Percentiles rank a stretch among this genome's conserved stretches.
These are phyloP conservation scores for Heliopora coerulea DNA, from an alignment of 92 coral and sea anemone species.

Conservation along the genomic window DNA sequence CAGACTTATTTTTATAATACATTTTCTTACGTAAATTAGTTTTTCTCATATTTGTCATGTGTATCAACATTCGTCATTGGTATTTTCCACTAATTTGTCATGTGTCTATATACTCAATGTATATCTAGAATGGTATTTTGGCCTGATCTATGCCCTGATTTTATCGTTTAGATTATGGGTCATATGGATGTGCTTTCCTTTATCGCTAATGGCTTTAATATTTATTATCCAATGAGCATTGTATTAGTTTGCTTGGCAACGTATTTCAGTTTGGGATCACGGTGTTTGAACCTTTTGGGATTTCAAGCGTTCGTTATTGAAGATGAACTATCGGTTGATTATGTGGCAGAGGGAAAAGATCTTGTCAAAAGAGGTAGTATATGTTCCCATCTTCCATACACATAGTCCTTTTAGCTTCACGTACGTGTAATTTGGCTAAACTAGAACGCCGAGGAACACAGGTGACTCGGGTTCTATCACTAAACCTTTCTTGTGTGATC, in stretches of 20 bases:
- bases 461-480: too few relatives aligned
- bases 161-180: conserved; percentile 79
- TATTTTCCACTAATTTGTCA: too few relatives aligned
- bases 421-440: too few relatives aligned
- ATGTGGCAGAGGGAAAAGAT: conserved; percentile 91
- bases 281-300: conserved; percentile 93
- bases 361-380: conserved; percentile 80
- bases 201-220: conserved; percentile 91
- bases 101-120: too few relatives aligned
- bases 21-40: too few relatives aligned
- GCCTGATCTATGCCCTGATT: neutral
- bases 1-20: too few relatives aligned
- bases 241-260: conserved; percentile 93
- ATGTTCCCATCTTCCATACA: too few relatives aligned
- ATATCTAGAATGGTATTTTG: neutral
- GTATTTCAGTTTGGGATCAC: conserved; percentile 94
- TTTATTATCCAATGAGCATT: conserved; percentile 98
- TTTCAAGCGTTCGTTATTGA: conserved; percentile 97
- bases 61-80: too few relatives aligned
- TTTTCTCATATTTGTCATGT: too few relatives aligned
- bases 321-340: conserved; percentile 92
- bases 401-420: too few relatives aligned
- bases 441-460: too few relatives aligned
- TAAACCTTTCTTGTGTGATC: too few relatives aligned
- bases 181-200: conserved; percentile 97